Conservation (phyloP, 2,888 invertebrate genomes). For the Drosophila helvetica region DNA sequence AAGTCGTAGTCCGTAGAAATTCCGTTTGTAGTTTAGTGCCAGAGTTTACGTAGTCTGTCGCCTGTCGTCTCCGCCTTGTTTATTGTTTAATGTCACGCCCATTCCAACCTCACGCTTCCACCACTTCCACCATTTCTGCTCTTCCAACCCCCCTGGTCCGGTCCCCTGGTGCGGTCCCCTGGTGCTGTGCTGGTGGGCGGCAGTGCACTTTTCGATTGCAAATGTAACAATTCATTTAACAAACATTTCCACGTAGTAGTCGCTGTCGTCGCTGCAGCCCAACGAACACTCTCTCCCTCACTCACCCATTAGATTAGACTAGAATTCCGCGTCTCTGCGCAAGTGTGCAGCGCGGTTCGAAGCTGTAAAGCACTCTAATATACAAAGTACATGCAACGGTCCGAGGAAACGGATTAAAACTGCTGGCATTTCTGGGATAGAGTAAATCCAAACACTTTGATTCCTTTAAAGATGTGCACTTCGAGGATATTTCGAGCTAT, state of each 20-base stretch:
- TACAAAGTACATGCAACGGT: no score
- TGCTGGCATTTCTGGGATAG: no score
- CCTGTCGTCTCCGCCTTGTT: conserved; percentile 19
- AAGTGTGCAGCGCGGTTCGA: conserved; percentile 6
- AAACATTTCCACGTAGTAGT: conserved; percentile 10
- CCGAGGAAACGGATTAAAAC: no score
- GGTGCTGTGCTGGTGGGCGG: background rate
- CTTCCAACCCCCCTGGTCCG: no score
- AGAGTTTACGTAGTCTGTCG: conserved; percentile 7
- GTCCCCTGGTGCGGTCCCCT: no score
- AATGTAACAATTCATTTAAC: conserved; percentile 20
- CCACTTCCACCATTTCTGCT: no score
- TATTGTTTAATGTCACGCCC: conserved; percentile 29
- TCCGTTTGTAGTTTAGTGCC: conserved; percentile 18
- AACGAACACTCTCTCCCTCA: background rate
- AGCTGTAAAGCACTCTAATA: conserved; percentile 1
- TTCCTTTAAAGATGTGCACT: no score
- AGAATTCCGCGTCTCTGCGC: background rate
- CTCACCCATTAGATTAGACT: conserved; percentile 20
- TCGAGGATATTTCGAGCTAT: no score
- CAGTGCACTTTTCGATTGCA: conserved; percentile 16
- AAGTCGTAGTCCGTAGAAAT: conserved; percentile 16
- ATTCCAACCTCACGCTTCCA: conserved; percentile 1
- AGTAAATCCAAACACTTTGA: no score
- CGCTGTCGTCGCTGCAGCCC: conserved; percentile 12